Evolutionary conservation across 1,140 invertebrate species (phyloP).

Genomic region (Agraylea sexmaculata): DNA sequence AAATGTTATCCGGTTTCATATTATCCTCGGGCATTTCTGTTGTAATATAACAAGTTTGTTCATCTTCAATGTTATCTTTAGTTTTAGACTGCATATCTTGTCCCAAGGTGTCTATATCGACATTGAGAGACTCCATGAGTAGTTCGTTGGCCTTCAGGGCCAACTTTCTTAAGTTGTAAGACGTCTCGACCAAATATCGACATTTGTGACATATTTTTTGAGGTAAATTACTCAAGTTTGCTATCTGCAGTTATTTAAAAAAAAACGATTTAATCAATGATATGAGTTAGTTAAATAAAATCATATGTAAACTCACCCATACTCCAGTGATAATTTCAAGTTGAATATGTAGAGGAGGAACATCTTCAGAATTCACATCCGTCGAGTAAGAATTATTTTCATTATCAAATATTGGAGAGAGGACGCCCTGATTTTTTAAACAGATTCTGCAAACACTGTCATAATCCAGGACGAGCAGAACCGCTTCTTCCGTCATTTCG

Average conservation of each 20-base stretch:
- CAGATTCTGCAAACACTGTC: constrained; percentile 20
- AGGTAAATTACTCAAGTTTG: constrained; percentile 12
- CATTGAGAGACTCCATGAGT: constrained; percentile 12
- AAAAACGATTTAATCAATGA: background rate
- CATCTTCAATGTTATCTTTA: constrained; percentile 3
- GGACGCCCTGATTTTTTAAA: constrained; percentile 15
- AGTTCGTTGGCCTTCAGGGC: constrained; percentile 17
- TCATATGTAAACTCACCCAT: background rate
- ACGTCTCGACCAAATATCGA: constrained; percentile 19
- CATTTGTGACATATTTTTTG: constrained; percentile 22
- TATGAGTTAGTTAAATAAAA: background rate
- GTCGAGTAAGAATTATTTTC: constrained; percentile 13
- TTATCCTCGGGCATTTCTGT: background rate
- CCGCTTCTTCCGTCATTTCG: constrained; percentile 13
- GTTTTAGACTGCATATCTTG: constrained; percentile 4
- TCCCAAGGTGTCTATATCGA: constrained; percentile 10
- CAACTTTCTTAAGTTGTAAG: constrained; percentile 17
- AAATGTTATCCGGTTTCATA: background rate
- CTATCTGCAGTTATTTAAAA: constrained; percentile 11
- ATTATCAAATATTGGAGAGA: constrained; percentile 18
- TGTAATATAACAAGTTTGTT: background rate
- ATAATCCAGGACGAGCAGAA: constrained; percentile 19
- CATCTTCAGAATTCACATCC: too few species aligned
- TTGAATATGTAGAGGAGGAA: constrained; percentile 6
- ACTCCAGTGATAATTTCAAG: background rate